Conservation (phyloP, 1,140 invertebrate genomes). For the Aphelenchoides avenae region DNA sequence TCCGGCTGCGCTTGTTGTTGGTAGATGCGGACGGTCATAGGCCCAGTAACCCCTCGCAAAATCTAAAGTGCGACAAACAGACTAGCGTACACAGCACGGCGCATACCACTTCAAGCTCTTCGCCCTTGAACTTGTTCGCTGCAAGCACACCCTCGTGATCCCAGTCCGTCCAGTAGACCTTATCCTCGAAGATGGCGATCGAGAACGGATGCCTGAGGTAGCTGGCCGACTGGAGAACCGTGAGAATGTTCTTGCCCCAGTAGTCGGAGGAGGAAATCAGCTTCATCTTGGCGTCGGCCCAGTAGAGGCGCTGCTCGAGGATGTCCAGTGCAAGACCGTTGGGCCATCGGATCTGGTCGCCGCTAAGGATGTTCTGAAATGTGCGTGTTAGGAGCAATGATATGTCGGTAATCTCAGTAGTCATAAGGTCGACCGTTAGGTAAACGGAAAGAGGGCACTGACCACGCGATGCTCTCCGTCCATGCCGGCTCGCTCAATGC, state of each 20-base stretch:
- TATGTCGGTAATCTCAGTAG: too few species aligned
- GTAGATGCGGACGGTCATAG: slow-evolving; percentile 76
- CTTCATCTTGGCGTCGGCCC: slow-evolving; percentile 81
- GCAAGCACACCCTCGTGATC: slow-evolving; percentile 83
- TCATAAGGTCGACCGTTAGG: too few species aligned
- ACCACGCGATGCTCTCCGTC: slow-evolving; percentile 59
- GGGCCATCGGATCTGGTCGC: slow-evolving; percentile 61
- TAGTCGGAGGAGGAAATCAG: slow-evolving; percentile 37
- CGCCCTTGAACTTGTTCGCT: slow-evolving; percentile 83
- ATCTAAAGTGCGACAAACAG: too few species aligned
- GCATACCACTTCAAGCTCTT: slow-evolving; percentile 65
- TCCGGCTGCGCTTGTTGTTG: slow-evolving; percentile 60
- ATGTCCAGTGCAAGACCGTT: slow-evolving; percentile 63
- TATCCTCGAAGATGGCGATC: slow-evolving; percentile 69
- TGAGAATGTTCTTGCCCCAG: slow-evolving; percentile 49
- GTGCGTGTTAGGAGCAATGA: too few species aligned
- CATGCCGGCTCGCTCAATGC: slow-evolving; percentile 63
- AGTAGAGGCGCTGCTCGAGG: slow-evolving; percentile 72
- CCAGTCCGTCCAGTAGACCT: slow-evolving; percentile 95
- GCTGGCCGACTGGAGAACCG: slow-evolving; percentile 58
- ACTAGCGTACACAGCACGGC: too few species aligned
- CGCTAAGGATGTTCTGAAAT: slow-evolving; percentile 33
- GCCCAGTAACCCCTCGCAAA: slow-evolving; percentile 62
- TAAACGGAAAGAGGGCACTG: slow-evolving; percentile 25
- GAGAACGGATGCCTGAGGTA: slow-evolving; percentile 64